Conservation (phyloP, 2,888 invertebrate genomes). For the Chrysolina oricalcia region DNA sequence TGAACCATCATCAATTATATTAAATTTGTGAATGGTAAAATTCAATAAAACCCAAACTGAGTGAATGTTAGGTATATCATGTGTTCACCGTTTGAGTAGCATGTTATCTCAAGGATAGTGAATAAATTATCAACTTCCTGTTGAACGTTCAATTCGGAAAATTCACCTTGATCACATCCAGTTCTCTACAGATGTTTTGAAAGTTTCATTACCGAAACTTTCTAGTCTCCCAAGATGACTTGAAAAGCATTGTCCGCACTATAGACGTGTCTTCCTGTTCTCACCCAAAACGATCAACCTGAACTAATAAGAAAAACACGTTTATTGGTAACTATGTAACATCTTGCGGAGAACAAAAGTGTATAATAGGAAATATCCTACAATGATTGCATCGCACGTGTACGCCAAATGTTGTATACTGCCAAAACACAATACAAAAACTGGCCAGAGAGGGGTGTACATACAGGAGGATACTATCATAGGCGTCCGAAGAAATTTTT, state of each 20-base stretch:
- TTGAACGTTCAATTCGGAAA: background rate
- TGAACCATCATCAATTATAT: no score
- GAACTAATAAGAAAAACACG: conserved; percentile 55
- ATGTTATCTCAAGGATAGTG: background rate
- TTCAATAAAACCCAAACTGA: no score
- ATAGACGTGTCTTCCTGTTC: conserved; percentile 16
- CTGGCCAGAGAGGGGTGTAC: conserved; percentile 51
- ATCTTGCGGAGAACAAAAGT: conserved; percentile 53
- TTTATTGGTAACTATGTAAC: conserved; percentile 50
- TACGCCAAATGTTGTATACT: conserved; percentile 60
- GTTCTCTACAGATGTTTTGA: background rate
- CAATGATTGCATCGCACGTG: conserved; percentile 58
- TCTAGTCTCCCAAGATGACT: background rate
- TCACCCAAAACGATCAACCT: conserved; percentile 45
- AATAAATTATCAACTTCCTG: conserved; percentile 5
- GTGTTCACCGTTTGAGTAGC: background rate
- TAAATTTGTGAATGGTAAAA: no score
- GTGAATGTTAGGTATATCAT: no score
- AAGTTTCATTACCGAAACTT: background rate
- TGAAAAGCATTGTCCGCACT: background rate
- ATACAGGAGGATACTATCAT: conserved; percentile 27
- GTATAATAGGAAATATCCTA: conserved; percentile 52
- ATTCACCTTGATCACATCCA: conserved; percentile 8
- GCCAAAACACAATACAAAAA: conserved; percentile 59
- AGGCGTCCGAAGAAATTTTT: conserved; percentile 24